These are phyloP conservation scores for Hydropsyche tenuis DNA, from an alignment of 1,140 invertebrate genomes.

Conservation along the genomic window DNA sequence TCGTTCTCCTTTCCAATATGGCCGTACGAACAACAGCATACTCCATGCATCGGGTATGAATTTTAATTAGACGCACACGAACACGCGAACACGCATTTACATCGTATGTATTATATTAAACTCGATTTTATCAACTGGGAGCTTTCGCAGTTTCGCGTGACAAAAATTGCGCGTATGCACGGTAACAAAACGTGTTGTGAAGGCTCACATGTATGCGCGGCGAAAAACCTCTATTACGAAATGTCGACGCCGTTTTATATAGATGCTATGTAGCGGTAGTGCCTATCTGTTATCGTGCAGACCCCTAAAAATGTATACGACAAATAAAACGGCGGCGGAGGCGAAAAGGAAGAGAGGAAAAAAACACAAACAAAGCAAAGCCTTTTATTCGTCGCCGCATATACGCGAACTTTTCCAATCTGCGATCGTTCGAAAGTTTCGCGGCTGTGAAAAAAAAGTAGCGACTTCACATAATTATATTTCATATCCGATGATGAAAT, in stretches of 20 bases:
- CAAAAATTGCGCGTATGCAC: slow-evolving; percentile 15
- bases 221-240: background rate
- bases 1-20: slow-evolving; percentile 5
- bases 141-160: slow-evolving; percentile 30
- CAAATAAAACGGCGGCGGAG: background rate
- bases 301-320: background rate
- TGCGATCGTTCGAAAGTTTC: background rate
- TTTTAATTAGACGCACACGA: slow-evolving; percentile 25
- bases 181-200: slow-evolving; percentile 3
- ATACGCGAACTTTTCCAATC: slow-evolving; percentile 9
- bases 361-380: background rate
- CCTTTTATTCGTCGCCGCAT: too few species aligned
- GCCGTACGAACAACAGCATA: slow-evolving; percentile 2
- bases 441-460: background rate
- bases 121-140: slow-evolving; percentile 8
- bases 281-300: background rate
- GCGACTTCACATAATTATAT: too few species aligned
- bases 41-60: slow-evolving; percentile 5
- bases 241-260: background rate
- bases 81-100: slow-evolving; percentile 15
- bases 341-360: background rate
- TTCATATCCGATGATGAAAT: too few species aligned
- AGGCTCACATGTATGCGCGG: background rate
- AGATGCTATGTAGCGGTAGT: too few species aligned
- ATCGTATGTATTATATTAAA: background rate